Conservation (phyloP, 1,140 invertebrate species). For the Drosophila miranda region DNA sequence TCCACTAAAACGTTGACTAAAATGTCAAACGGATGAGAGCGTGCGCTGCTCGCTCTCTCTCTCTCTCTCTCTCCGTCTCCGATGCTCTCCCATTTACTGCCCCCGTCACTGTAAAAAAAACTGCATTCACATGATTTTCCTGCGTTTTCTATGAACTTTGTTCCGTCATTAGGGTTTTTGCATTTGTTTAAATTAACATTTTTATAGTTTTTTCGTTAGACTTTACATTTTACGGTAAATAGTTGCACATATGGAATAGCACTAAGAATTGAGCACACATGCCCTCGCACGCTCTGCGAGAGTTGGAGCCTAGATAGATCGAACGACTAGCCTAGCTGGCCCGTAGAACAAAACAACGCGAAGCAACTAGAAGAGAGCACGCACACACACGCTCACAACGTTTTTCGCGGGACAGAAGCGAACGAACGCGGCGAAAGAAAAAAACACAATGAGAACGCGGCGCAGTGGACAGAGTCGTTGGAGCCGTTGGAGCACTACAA, state of each 20-base stretch:
- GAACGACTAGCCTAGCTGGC: conserved; percentile 48
- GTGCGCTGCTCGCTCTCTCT: background rate
- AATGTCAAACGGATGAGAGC: conserved; percentile 33
- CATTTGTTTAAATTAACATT: conserved; percentile 28
- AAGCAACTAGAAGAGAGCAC: conserved; percentile 45
- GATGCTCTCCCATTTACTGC: conserved; percentile 4
- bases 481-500: background rate
- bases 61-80: background rate
- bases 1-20: conserved; percentile 29
- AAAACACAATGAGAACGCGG: conserved; percentile 40
- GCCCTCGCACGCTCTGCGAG: conserved; percentile 2
- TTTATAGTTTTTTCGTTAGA: conserved; percentile 11
- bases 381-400: conserved; percentile 9
- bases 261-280: conserved; percentile 59
- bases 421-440: conserved; percentile 34
- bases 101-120: conserved; percentile 48
- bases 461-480: conserved; percentile 23
- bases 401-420: conserved; percentile 15
- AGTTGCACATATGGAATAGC: conserved; percentile 67
- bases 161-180: conserved; percentile 6
- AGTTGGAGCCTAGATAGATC: conserved; percentile 46
- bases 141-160: too few species aligned
- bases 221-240: conserved; percentile 39
- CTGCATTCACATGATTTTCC: conserved; percentile 31
- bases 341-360: conserved; percentile 10